A percentile compares a stretch with the other conserved stretches of the same genome.
These are phyloP conservation scores for Mermis nigrescens DNA, from an alignment of 2,888 invertebrate genomes.

Conservation along the genomic window DNA sequence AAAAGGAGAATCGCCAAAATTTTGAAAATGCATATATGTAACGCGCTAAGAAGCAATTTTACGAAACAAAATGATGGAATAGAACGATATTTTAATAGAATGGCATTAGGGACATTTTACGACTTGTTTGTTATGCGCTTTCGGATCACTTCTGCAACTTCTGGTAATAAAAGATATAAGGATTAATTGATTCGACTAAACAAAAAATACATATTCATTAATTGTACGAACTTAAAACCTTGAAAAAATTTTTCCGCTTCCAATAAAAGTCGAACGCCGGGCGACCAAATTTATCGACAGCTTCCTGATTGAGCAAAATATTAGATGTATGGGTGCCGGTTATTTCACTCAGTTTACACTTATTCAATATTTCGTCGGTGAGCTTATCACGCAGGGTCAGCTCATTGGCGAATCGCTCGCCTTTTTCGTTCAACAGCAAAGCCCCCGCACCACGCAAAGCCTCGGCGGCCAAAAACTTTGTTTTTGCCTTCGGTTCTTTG, in stretches of 20 bases:
- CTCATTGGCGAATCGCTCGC: conserved; percentile 28
- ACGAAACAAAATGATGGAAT: too few species aligned
- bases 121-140: too few species aligned
- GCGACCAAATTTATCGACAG: conserved; percentile 26
- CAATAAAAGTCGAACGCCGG: conserved; percentile 31
- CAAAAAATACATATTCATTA: too few species aligned
- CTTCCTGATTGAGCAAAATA: conserved; percentile 25
- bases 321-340: conserved; percentile 15
- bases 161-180: too few species aligned
- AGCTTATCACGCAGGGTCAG: conserved; percentile 24
- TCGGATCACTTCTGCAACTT: too few species aligned
- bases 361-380: conserved; percentile 21
- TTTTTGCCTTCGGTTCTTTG: conserved; percentile 22
- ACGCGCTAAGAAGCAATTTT: too few species aligned
- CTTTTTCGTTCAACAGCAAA: conserved; percentile 22
- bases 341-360: conserved; percentile 19
- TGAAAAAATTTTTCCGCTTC: conserved; percentile 28
- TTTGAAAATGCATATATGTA: too few species aligned
- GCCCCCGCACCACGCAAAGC: conserved; percentile 28
- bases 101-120: too few species aligned
- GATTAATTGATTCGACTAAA: too few species aligned
- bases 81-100: too few species aligned
- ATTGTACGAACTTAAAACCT: too few species aligned
- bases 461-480: conserved; percentile 31
- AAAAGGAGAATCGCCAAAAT: too few species aligned